Evolutionary conservation across 2,113 vertebrate genomes (phyloP), one percentile per base, ranked within the genome.

Genomic region (Bujurquina vittata): DNA sequence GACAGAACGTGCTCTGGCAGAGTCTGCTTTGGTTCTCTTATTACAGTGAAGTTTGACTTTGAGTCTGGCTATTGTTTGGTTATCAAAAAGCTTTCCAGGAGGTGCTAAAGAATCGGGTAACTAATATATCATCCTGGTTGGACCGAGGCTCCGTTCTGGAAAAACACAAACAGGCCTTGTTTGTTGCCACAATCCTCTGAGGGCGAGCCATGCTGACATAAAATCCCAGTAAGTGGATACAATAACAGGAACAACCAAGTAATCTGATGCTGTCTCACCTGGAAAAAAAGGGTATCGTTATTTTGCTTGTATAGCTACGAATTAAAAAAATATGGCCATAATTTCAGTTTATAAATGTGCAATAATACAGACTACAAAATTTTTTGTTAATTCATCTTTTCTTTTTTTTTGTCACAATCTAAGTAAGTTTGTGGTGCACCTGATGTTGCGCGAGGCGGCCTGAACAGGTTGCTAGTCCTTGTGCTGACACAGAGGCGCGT

Each of bases 221-320:
- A 86, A 75, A 58, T 73, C 33, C 33, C 18, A 63, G 35, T 31
- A 57, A 61, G 11, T 43, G 15, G 65, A 77, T 78, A 79, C 22
- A 77, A 61, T 89, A 72, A 72, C 67, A 60, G n/a, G 49, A 84
- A 82, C 29, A 65, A 57, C 20, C 10, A 57, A 65, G 79, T 77
- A 74, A 90, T 72, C 23, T 40, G 35, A 84, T 49, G 78, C 23
- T 54, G 18, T 46, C 14, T 76, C 11, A 54, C 26, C 67, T 72
- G 46, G 63, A 84, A 26, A 73, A 75, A 59, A 26, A 22, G 23
- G 26, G 65, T 11, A 54, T 59, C 14, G 26, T 35, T 17, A n/a
- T 49, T 31, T 54, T 60, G 20, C 29, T 52, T 49, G 5, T 52
- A n/a, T 4, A 2, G 65, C 23, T 31, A 72, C 20, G 65, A 52